Conservation (phyloP, 2,113 vertebrate genomes). For the Coryphaenoides rupestris region DNA sequence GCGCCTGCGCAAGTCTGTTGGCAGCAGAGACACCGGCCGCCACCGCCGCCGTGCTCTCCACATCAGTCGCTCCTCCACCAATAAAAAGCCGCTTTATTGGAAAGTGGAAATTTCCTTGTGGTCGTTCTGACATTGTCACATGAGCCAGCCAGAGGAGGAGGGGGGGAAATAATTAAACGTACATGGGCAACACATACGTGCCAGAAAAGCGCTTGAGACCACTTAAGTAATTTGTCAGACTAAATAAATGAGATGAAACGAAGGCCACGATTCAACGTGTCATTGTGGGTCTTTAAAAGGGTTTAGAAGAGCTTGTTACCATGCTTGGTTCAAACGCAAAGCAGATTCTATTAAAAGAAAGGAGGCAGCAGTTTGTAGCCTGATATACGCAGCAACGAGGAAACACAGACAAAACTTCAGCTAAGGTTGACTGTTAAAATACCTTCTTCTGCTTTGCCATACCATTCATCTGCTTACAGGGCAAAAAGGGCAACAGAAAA, state of each 20-base stretch:
- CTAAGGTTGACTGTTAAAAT: not conserved
- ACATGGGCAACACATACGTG: conserved; percentile 43
- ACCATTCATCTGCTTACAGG: no score
- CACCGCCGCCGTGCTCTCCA: conserved; percentile 38
- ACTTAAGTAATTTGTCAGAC: conserved; percentile 55
- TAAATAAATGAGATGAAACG: conserved; percentile 50
- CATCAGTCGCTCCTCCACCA: conserved; percentile 58
- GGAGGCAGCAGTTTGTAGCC: not conserved
- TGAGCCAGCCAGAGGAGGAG: no score
- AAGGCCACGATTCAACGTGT: conserved; percentile 35
- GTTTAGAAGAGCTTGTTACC: not conserved
- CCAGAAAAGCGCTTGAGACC: conserved; percentile 48
- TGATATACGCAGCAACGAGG: not conserved
- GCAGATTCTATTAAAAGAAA: conserved; percentile 29
- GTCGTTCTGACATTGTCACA: conserved; percentile 62
- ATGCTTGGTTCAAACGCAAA: conserved; percentile 5
- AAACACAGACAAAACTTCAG: not conserved
- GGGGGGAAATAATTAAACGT: conserved; percentile 62
- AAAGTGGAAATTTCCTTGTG: conserved; percentile 70
- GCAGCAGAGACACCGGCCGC: conserved; percentile 51
- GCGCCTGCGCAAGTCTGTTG: conserved; percentile 53
- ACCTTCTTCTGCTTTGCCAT: no score
- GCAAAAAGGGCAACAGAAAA: not conserved
- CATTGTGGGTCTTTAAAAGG: not conserved
- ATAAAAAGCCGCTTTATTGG: conserved; percentile 60